A percentile compares a stretch with the other conserved stretches of the same genome.
Evolutionary conservation across 1,140 invertebrate species (phyloP).

Genomic region (Drosophila grimshawi): DNA sequence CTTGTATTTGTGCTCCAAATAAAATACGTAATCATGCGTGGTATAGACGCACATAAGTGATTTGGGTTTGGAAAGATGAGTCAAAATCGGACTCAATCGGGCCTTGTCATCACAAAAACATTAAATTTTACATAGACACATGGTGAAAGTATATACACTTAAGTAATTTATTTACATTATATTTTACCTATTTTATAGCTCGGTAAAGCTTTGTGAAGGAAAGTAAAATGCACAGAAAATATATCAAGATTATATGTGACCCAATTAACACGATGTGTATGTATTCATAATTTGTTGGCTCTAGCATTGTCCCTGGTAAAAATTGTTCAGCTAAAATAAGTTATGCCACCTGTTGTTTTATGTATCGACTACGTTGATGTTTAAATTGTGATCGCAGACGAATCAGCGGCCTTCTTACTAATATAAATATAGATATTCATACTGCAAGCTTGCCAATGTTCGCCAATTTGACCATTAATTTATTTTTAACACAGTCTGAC

Average conservation of each 20-base stretch:
- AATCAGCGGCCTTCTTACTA: too few relatives aligned
- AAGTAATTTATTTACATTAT: neutral
- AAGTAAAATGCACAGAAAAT: too few relatives aligned
- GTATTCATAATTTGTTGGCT: too few relatives aligned
- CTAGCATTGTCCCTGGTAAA: too few relatives aligned
- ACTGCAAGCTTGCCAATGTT: neutral
- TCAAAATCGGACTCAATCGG: conserved; percentile 32
- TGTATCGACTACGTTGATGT: too few relatives aligned
- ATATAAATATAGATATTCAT: neutral
- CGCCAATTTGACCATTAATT: neutral
- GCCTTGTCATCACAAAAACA: conserved; percentile 4
- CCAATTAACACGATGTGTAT: too few relatives aligned
- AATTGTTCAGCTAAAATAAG: too few relatives aligned
- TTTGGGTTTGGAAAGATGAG: conserved; percentile 17
- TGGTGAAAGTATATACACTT: conserved; percentile 12
- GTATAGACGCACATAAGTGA: conserved; percentile 14
- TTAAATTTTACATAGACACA: neutral
- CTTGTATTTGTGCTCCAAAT: conserved; percentile 28
- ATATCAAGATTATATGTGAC: too few relatives aligned
- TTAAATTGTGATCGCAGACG: too few relatives aligned
- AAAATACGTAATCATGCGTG: conserved; percentile 43
- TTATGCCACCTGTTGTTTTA: too few relatives aligned
- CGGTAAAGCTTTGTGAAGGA: neutral
- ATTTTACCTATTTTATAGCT: too few relatives aligned
- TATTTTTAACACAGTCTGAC: neutral